Evolutionary conservation across 2,797 vertebrate species (phyloP).

Genomic region (Acrossocheilus fasciatus): DNA sequence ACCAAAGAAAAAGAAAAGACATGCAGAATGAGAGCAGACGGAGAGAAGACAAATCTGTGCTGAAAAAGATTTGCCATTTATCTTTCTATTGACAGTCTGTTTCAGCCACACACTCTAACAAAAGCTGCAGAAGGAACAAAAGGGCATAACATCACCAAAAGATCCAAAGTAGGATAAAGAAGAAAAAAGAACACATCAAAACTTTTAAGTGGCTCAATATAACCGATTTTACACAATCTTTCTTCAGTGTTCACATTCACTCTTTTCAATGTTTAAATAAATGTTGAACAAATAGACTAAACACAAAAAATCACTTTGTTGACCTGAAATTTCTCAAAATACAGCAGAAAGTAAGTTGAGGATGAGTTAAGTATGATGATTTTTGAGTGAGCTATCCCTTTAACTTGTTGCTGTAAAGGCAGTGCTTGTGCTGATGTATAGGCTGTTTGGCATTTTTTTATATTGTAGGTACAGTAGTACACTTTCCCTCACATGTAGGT

Average conservation of each 20-base stretch:
- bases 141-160: slow-evolving; percentile 27
- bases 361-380: background rate
- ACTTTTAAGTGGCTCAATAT: background rate
- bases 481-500: background rate
- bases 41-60: slow-evolving; percentile 43
- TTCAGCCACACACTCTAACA: slow-evolving; percentile 38
- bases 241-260: background rate
- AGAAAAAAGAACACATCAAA: background rate
- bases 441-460: background rate
- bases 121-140: slow-evolving; percentile 26
- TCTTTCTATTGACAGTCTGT: slow-evolving; percentile 48
- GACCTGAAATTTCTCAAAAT: background rate
- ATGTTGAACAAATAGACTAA: background rate
- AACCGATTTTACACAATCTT: background rate
- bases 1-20: slow-evolving; percentile 16
- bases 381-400: background rate
- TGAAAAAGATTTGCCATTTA: slow-evolving; percentile 49
- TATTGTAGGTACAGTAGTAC: background rate
- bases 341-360: background rate
- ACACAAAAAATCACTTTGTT: background rate
- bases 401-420: background rate
- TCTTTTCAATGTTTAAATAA: background rate
- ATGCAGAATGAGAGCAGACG: background rate
- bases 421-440: background rate
- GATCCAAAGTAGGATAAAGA: slow-evolving; percentile 28